A percentile compares a stretch with the other conserved stretches of the same genome.
Evolutionary conservation across 1,140 invertebrate genomes (phyloP).

Genomic region (Drosophila jambulina): DNA sequence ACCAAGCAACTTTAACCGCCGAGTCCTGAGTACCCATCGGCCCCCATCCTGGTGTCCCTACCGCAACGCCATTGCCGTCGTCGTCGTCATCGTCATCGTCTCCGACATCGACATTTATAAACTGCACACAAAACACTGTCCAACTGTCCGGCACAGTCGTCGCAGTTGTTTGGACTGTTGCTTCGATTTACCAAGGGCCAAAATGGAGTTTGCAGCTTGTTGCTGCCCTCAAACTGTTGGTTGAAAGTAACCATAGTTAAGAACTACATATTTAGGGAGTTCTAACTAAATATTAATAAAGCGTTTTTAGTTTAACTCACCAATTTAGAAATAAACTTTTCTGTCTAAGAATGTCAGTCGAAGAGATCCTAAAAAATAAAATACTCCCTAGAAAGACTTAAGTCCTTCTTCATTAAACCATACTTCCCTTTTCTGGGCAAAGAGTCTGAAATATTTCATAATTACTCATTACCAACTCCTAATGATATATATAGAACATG

Average conservation of each 20-base stretch:
- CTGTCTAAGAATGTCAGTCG: no score
- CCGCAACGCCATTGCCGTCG: slow-evolving; percentile 11
- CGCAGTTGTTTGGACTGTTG: slow-evolving; percentile 47
- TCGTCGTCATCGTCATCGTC: slow-evolving; percentile 3
- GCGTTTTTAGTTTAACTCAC: no score
- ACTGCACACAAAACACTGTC: slow-evolving; percentile 78
- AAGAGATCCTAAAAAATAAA: no score
- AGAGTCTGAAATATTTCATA: neutral
- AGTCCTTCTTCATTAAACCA: no score
- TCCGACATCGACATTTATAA: slow-evolving; percentile 76
- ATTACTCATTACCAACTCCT: neutral
- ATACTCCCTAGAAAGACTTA: neutral
- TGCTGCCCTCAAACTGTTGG: no score
- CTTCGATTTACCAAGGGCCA: slow-evolving; percentile 19
- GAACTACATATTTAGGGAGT: neutral
- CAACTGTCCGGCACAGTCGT: slow-evolving; percentile 37
- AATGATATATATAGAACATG: neutral
- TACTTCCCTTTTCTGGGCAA: neutral
- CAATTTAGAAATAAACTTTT: no score
- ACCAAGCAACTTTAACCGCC: slow-evolving; percentile 34
- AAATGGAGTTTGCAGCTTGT: neutral
- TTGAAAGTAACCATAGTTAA: neutral
- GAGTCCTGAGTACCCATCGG: neutral
- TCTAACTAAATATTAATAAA: no score
- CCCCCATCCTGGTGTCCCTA: slow-evolving; percentile 4